Evolutionary conservation across 2,888 invertebrate genomes (phyloP), one percentile per base, ranked within the genome.

Genomic region (Theretra japonica): DNA sequence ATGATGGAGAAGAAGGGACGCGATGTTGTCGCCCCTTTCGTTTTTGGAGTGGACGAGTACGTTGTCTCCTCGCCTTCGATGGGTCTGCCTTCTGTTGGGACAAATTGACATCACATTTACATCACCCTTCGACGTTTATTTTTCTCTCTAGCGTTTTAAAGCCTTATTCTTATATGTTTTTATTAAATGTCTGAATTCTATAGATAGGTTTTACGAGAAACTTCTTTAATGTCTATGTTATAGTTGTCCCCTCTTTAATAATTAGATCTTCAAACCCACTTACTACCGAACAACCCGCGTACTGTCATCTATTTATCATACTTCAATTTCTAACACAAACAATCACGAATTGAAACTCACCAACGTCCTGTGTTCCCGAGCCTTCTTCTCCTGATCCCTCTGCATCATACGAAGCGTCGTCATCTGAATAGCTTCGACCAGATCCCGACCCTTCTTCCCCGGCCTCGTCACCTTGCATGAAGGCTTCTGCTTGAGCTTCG

Each of bases 381-480:
- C 95, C 95, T 68, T 94, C 93, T 19, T 93, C 94, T 0, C 94
- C 94, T 2, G 92, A 93, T 0, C 92, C 92, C 70, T 93, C 93
- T 0, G 89, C 90, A 71, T 95, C 94, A 74, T 95, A 95, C 2
- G 94, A 90, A 11, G 93, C 93, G 77, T 92, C 93, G 73, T 95
- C 95, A 58, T 93, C 92, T 57, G 90, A 86, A 78, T 94, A 93
- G 74, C 93, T 94, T 65, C 94, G 93, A 57, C 92, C 96, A 4
- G 96, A 96, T 28, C 96, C 96, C 0, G 96, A 96, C 2, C 96
- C 96, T 77, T 92, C 93, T 69, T 90, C 91, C 0, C 93, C 95
- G 0, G 95, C 95, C 72, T 95, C 95, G 77, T 96, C 96, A 0
- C 95, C 95, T 80, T 95, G 95, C 95, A 96, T 96, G 83, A 92